Base-by-base conservation (phyloP, 2,888 invertebrate genomes). In the Frankliniella fusca region DNA sequence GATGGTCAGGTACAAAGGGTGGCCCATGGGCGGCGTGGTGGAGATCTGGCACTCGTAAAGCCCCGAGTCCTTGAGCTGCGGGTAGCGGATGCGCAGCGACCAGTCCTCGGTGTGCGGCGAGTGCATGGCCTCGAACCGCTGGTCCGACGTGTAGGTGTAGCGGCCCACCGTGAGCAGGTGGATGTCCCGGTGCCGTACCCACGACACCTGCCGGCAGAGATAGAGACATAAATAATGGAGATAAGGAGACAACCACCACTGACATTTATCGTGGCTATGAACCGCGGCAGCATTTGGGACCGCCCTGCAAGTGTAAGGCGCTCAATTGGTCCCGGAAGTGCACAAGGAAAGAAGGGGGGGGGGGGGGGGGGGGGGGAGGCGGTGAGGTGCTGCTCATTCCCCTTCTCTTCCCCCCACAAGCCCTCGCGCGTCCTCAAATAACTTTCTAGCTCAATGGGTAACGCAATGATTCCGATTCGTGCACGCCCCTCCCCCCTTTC, bases 71-170 rank as follows among this genome's bases (percentile, higher is more conserved):
- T 94, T 92, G 61, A 93, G 90, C 87, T 95, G 95, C 8, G 95
- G 93, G 87, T 93, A 95, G 87, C 93, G 91, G 82, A 93, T 93
- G 90, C 95, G 94, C 85, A 95, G 89, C 85, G 94, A 94, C 95
- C 95, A 95, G 87, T 95, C 95, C 88, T 95, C 95, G 48, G 95
- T 94, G 87, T 93, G 93, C 84, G 95, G 94, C 86, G 93, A 94
- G 89, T 95, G 95, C 82, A 94, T 93, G 86, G 94, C 93, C 86
- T 93, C 92, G 88, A 96, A 96, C 87, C 96, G 91, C 90, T 95
- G 95, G 88, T 96, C 96, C 23, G 94, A 94, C 80, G 94, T 94
- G 87, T 94, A 94, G 20, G 94, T 94, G 86, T 92, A 92, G 84
- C 92, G 90, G 81, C 92, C 92, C 65, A 93, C 93, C 2, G 94